Evolutionary conservation across 30 jellyfish, hydroid and myxozoan genomes (phyloP).

Genomic region (Chrysaora quinquecirrha): DNA sequence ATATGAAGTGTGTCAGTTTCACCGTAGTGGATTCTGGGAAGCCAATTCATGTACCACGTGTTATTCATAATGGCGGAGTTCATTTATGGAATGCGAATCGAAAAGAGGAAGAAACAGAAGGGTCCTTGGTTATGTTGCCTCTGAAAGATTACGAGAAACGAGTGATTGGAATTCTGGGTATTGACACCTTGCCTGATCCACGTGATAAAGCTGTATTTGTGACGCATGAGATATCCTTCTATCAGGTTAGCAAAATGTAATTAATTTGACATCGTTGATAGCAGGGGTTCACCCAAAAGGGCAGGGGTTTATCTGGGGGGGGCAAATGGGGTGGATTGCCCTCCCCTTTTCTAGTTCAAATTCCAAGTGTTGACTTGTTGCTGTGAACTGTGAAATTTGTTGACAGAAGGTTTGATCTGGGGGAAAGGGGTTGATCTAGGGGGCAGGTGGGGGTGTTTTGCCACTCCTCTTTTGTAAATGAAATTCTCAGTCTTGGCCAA

Average conservation of each 20-base stretch:
- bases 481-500: no score
- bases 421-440: no score
- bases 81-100: constrained; percentile 86
- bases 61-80: constrained; percentile 94
- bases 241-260: constrained; percentile 71
- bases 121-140: constrained; percentile 92
- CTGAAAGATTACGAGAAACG: constrained; percentile 83
- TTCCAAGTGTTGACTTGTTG: no score
- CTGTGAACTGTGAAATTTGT: no score
- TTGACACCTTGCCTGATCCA: constrained; percentile 97
- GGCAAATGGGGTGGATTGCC: no score
- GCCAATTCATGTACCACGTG: constrained; percentile 96
- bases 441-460: no score
- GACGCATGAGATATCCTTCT: constrained; percentile 93
- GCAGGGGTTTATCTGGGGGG: no score
- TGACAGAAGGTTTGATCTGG: no score
- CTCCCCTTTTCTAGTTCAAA: no score
- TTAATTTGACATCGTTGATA: no score
- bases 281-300: no score
- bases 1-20: constrained; percentile 84
- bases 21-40: constrained; percentile 88
- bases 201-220: constrained; percentile 89
- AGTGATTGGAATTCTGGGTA: constrained; percentile 86
- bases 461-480: no score
- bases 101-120: constrained; percentile 89